Base-by-base conservation (phyloP, 2,888 invertebrate genomes). In the Drosophila anomelani region DNA sequence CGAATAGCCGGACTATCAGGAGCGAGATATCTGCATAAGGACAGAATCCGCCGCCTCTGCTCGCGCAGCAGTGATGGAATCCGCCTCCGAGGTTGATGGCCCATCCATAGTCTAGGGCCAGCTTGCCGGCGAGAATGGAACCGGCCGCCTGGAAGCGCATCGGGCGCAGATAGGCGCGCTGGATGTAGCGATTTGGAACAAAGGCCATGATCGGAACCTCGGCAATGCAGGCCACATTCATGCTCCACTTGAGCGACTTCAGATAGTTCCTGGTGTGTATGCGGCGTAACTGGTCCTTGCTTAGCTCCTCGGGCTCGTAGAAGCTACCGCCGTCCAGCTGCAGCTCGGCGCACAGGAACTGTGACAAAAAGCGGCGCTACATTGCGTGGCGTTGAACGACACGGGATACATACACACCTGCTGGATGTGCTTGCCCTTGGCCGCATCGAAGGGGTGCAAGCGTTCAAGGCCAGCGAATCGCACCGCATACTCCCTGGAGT, bases 11-110 rank as follows among this genome's bases (percentile, higher is more conserved):
- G 66, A 94, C 93, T 49, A 98, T 94, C 12, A 97, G 93, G 78
- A 98, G 93, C 0, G 97, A 96, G 55, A 98, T 97, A 90, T 97
- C 97, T 0, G 98, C 98, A 90, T 98, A 98, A 0, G 96, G 95
- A 92, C 98, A 98, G 93, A 98, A 98, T 0, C 98, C 98, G 0
- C 96, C 97, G 4, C 97, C 98, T 64, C 93, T 93, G 62, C 94
- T 93, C 0, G 94, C 94, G 56, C 96, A 95, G 91, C 97, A 97
- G 91, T 98, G 98, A 92, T 98, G 98, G 92, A 98, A 98, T 0
- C 98, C 98, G 3, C 92, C 98, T 0, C 98, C 98, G 29, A 98
- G 94, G 91, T 98, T 98, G 73, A 98, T 96, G 0, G 97, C 95
- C 97, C 97, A 98, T 4, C 97, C 97, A 43, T 95, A 93, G 77